Evolutionary conservation across 1,140 invertebrate species (phyloP).

Genomic region (Bombus picipes): DNA sequence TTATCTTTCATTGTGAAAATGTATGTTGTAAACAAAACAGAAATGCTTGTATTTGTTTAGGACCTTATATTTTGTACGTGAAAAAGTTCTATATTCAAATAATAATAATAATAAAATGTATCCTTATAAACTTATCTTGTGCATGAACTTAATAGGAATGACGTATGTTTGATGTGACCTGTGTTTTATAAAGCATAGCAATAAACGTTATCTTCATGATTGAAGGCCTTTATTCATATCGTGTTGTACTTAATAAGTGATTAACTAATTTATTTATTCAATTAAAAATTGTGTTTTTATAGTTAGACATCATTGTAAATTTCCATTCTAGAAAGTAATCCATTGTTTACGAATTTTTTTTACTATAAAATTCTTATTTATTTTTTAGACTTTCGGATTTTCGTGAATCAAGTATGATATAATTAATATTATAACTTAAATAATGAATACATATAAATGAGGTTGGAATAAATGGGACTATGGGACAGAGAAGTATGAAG

Average conservation of each 20-base stretch:
- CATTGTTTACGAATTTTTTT: not conserved
- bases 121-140: slow-evolving; percentile 30
- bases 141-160: slow-evolving; percentile 49
- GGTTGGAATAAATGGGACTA: not conserved
- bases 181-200: slow-evolving; percentile 56
- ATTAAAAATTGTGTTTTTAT: not conserved
- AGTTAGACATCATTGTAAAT: not conserved
- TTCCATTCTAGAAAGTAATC: not conserved
- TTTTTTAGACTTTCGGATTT: not conserved
- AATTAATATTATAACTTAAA: too few relatives aligned
- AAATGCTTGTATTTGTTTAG: slow-evolving; percentile 47
- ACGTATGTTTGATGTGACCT: slow-evolving; percentile 54
- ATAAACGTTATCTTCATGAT: slow-evolving; percentile 53
- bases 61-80: slow-evolving; percentile 49
- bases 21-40: slow-evolving; percentile 32
- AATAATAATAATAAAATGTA: slow-evolving; percentile 17
- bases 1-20: slow-evolving; percentile 32
- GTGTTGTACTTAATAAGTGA: too few relatives aligned
- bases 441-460: not conserved
- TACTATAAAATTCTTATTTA: not conserved
- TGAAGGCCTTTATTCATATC: not conserved
- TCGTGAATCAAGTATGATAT: not conserved
- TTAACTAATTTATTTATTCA: not conserved
- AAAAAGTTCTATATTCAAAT: not conserved
- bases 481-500: not conserved